A percentile compares a stretch with the other conserved stretches of the same genome.
These are phyloP conservation scores for Lasius platythorax DNA, from an alignment of 2,888 invertebrate species.

Conservation along the genomic window DNA sequence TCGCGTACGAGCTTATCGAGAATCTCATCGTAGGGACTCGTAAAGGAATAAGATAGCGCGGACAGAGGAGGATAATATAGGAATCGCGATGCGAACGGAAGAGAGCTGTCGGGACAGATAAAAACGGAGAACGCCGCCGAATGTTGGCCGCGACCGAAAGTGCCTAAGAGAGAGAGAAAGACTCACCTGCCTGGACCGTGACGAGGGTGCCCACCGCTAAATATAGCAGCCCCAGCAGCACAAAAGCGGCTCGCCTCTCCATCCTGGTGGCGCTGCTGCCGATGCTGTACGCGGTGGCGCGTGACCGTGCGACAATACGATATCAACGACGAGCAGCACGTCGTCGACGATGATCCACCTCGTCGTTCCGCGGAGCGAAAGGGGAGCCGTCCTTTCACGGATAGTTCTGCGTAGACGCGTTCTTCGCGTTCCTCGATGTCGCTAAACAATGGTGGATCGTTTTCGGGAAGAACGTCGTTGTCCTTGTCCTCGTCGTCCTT, in stretches of 20 bases:
- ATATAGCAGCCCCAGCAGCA: slow-evolving; percentile 84
- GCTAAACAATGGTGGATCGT: slow-evolving; percentile 53
- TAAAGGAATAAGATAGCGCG: too few relatives aligned
- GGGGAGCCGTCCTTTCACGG: slow-evolving; percentile 54
- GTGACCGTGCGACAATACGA: slow-evolving; percentile 71
- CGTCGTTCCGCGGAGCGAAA: slow-evolving; percentile 21
- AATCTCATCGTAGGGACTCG: not conserved
- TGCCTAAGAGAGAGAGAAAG: not conserved
- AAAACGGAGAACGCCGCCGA: too few relatives aligned
- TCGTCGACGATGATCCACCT: slow-evolving; percentile 62
- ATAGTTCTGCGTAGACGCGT: slow-evolving; percentile 24
- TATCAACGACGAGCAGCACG: slow-evolving; percentile 67
- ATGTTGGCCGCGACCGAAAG: too few relatives aligned
- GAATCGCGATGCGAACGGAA: too few relatives aligned
- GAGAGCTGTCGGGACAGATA: too few relatives aligned
- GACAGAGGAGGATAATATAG: too few relatives aligned
- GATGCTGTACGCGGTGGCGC: slow-evolving; percentile 75
- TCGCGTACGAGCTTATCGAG: slow-evolving; percentile 25
- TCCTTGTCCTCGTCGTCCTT: slow-evolving; percentile 48
- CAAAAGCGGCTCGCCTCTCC: slow-evolving; percentile 82
- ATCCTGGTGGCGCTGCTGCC: slow-evolving; percentile 77
- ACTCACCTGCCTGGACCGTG: slow-evolving; percentile 84
- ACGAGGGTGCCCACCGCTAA: slow-evolving; percentile 82
- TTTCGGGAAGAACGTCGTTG: slow-evolving; percentile 25
- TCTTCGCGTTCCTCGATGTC: slow-evolving; percentile 46